phyloP scores from a whole-genome alignment of 2,888 invertebrate species.

The Dorcus parallelipipedus region DNA sequence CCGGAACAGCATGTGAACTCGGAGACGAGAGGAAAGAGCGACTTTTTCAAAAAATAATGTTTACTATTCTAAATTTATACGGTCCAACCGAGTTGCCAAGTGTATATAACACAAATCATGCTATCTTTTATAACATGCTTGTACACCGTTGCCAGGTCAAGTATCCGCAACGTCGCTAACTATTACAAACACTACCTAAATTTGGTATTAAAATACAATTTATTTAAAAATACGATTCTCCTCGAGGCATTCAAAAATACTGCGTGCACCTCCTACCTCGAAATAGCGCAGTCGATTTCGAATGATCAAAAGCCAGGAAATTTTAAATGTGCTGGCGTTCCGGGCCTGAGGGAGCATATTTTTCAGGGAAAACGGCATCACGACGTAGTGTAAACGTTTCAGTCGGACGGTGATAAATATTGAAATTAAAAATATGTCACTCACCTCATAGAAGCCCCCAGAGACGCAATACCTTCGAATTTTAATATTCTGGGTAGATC shows the following conservation, averaged over 20 bases:
- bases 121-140: constrained; percentile 45
- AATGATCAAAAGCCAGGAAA: constrained; percentile 22
- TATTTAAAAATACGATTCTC: constrained; percentile 21
- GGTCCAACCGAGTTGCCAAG: constrained; percentile 29
- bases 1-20: not conserved
- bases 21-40: not conserved
- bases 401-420: not conserved
- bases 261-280: constrained; percentile 40
- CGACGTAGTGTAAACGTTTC: not conserved
- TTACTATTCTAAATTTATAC: constrained; percentile 13
- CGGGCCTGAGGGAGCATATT: too few species aligned
- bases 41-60: constrained; percentile 6
- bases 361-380: not conserved
- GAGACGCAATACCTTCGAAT: constrained; percentile 33
- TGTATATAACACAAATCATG: constrained; percentile 28
- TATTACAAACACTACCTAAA: constrained; percentile 48
- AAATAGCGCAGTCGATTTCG: constrained; percentile 42
- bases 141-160: constrained; percentile 49
- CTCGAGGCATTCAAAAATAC: constrained; percentile 18
- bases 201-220: constrained; percentile 37
- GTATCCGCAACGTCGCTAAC: constrained; percentile 48
- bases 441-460: constrained; percentile 46
- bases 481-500: constrained; percentile 36
- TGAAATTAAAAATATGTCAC: constrained; percentile 45
- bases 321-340: not conserved